Evolutionary conservation across 2,797 vertebrate genomes (phyloP).

Genomic region (Delichon dasypus): DNA sequence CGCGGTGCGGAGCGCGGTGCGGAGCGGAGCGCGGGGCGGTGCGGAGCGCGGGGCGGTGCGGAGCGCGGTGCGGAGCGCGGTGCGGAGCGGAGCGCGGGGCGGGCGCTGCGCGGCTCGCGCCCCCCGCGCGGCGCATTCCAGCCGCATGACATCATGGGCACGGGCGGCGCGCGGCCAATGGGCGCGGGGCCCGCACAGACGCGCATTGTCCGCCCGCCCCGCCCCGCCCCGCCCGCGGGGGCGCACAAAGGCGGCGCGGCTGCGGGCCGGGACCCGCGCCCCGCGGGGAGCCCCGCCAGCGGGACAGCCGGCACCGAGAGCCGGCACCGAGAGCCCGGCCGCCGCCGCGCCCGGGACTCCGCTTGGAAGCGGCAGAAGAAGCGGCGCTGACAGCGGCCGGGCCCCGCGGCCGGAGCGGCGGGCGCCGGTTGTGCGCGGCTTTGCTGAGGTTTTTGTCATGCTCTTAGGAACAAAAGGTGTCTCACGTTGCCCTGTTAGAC

Average conservation of each 20-base stretch:
- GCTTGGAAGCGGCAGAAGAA: neutral
- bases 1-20: too few relatives aligned
- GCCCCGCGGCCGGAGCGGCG: neutral
- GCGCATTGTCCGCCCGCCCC: slow-evolving; percentile 74
- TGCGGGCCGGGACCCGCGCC: neutral
- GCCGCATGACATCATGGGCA: slow-evolving; percentile 77
- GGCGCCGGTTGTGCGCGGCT: neutral
- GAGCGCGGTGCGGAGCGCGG: too few relatives aligned
- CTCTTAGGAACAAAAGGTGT: neutral
- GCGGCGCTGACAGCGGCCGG: neutral
- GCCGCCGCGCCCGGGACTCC: neutral
- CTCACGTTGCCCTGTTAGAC: neutral
- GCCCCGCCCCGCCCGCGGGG: slow-evolving; percentile 53
- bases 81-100: neutral
- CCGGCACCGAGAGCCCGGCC: neutral
- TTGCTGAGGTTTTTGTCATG: accelerated
- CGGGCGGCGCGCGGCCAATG: slow-evolving; percentile 70
- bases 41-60: neutral
- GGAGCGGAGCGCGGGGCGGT: neutral
- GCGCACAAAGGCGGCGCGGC: slow-evolving; percentile 14
- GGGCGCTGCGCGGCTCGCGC: neutral
- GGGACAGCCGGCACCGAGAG: accelerated
- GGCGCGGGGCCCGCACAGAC: slow-evolving; percentile 71
- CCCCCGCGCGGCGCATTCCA: slow-evolving; percentile 69
- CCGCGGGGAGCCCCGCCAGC: neutral